These are phyloP conservation scores for Diaprepes abbreviatus DNA, from an alignment of 2,888 invertebrate species.

Conservation along the genomic window DNA sequence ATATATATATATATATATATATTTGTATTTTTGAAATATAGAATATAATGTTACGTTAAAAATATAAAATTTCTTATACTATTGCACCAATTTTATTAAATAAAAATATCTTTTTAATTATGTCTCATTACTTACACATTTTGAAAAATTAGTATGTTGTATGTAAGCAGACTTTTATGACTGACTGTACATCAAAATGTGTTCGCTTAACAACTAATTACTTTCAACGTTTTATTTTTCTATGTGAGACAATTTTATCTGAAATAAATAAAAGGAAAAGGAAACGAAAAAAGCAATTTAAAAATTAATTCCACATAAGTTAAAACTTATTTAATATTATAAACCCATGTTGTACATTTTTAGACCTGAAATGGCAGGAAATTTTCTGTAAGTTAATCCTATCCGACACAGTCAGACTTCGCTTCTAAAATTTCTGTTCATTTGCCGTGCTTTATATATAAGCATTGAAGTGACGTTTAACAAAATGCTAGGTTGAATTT, in stretches of 20 bases:
- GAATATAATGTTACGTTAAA: no score
- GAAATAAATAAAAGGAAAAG: conserved; percentile 1
- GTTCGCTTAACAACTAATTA: neutral
- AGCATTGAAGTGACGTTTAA: conserved; percentile 13
- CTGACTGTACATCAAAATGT: no score
- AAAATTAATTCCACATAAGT: neutral
- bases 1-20: no score
- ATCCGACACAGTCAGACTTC: conserved; percentile 27
- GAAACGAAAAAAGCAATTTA: neutral
- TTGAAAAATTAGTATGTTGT: no score
- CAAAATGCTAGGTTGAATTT: conserved; percentile 11
- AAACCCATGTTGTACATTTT: neutral
- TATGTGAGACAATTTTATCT: no score
- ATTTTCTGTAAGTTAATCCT: conserved; percentile 21
- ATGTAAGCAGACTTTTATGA: no score
- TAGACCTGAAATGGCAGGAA: neutral
- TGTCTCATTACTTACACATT: no score
- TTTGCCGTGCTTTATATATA: conserved; percentile 20
- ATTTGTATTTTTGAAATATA: no score
- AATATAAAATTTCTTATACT: no score
- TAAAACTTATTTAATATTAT: conserved; percentile 2
- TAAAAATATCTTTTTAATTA: no score
- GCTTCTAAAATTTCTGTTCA: conserved; percentile 20
- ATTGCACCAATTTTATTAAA: no score
- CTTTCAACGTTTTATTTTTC: neutral